Conservation (phyloP, 1,140 invertebrate genomes). For the Drosophila tsacasi region DNA sequence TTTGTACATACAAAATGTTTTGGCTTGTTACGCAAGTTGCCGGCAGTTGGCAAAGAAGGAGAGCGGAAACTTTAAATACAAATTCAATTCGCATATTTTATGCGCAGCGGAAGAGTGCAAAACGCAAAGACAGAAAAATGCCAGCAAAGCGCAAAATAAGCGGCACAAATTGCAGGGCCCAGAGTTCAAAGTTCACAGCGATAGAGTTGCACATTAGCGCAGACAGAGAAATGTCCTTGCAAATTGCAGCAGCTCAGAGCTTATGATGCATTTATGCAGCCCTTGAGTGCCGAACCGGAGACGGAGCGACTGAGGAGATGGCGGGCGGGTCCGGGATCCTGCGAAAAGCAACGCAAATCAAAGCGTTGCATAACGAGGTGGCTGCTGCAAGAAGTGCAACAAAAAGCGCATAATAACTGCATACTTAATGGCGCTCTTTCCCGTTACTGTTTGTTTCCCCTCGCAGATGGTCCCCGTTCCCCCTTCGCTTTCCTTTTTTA, state of each 20-base stretch:
- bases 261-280: slow-evolving; percentile 81
- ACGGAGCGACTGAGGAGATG: background rate
- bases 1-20: slow-evolving; percentile 81
- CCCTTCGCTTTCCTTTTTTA: slow-evolving; percentile 2
- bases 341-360: slow-evolving; percentile 53
- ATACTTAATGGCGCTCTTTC: slow-evolving; percentile 70
- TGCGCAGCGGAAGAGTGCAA: slow-evolving; percentile 56
- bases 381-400: slow-evolving; percentile 74
- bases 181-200: slow-evolving; percentile 72
- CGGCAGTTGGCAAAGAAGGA: slow-evolving; percentile 48
- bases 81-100: slow-evolving; percentile 84
- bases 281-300: slow-evolving; percentile 56
- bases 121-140: slow-evolving; percentile 70
- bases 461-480: slow-evolving; percentile 3
- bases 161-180: slow-evolving; percentile 67
- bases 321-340: slow-evolving; percentile 13
- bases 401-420: slow-evolving; percentile 81
- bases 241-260: slow-evolving; percentile 65
- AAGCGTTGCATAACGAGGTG: slow-evolving; percentile 69
- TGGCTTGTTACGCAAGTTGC: slow-evolving; percentile 76
- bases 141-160: slow-evolving; percentile 79
- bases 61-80: slow-evolving; percentile 77
- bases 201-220: slow-evolving; percentile 71
- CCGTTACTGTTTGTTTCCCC: slow-evolving; percentile 27
- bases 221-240: slow-evolving; percentile 73